Base-by-base conservation (phyloP, 2,797 vertebrate genomes). In the Dallia pectoralis region DNA sequence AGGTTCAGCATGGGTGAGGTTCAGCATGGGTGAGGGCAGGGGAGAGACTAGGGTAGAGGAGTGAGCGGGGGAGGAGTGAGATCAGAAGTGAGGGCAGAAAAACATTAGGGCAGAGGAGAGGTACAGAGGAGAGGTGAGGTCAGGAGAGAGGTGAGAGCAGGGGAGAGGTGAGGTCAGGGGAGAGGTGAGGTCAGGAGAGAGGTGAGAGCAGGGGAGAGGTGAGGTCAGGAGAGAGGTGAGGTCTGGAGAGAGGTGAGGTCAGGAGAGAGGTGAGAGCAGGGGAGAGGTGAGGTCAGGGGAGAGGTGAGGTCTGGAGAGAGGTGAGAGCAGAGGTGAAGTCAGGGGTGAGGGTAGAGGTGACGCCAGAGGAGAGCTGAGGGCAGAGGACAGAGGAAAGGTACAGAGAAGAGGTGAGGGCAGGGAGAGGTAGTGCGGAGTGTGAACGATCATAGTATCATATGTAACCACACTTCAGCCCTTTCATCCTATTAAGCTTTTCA, bases 381-480 rank as follows among this genome's bases (percentile, higher is more conserved):
- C n/a, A 56, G 6, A 56, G 9, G 7, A 18, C 3, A 48, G 15
- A 48, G 2, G 47, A 18, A 4, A 49, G 15, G 15, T 48, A 1
- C 14, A 18, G 18, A 48, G 15, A 18, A 30, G 70, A 29, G 70
- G 36, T 53, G 32, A 18, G 67, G 48, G n/a, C 29, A 74, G 6
- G 22, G 22, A 19, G 51, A 19, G 51, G 51, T 29, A 56, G 19
- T 3, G n/a, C 2, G 2, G 69, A 30, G 69, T 77, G 74, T 84
- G 73, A 75, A 76, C 74, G n/a, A n/a, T n/a, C n/a, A n/a, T n/a
- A 70, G 59, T 44, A 74, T 78, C 61, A 77, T 74, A 61, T 80
- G 75, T 78, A 87, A 84, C 71, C 29, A 69, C 77, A 67, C 56
- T 82, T 82, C 78, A 75, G 36, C 73, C 68, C 73, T 79, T 63